Evolutionary conservation across 2,888 invertebrate species (phyloP).

Genomic region (Hypomecis atomaria): DNA sequence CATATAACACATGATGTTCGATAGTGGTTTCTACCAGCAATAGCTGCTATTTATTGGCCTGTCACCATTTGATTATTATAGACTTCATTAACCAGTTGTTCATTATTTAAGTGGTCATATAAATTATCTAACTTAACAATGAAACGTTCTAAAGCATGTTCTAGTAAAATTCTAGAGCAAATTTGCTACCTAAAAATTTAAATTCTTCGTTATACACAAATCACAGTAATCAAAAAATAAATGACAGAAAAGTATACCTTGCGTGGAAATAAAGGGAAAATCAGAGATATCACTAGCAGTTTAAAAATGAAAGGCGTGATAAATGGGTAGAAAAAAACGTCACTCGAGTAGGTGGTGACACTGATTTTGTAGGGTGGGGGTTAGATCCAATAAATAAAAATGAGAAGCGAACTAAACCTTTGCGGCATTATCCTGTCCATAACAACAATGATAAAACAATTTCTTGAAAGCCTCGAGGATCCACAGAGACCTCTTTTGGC

Average conservation of each 20-base stretch:
- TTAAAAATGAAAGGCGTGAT: constrained; percentile 27
- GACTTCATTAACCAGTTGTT: too few relatives aligned
- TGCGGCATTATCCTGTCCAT: constrained; percentile 26
- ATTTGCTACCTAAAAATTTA: not conserved
- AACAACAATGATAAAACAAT: constrained; percentile 34
- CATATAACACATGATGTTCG: too few relatives aligned
- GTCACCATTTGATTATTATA: too few relatives aligned
- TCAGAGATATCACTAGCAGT: constrained; percentile 17
- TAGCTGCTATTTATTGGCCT: too few relatives aligned
- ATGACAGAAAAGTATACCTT: constrained; percentile 7
- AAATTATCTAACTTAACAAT: too few relatives aligned
- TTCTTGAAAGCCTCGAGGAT: constrained; percentile 59
- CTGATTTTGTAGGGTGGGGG: constrained; percentile 28
- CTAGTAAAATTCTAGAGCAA: too few relatives aligned
- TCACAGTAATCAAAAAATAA: constrained; percentile 15
- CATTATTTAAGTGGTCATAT: too few relatives aligned
- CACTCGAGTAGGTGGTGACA: not conserved
- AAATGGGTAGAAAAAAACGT: constrained; percentile 23
- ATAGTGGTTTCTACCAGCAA: too few relatives aligned
- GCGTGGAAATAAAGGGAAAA: constrained; percentile 15
- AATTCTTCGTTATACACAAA: not conserved
- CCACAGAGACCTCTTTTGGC: constrained; percentile 61
- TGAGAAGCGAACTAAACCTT: constrained; percentile 22
- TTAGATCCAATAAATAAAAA: constrained; percentile 40
- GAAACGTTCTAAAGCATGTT: too few relatives aligned